A percentile compares a stretch with the other conserved stretches of the same genome.
Conservation (phyloP, 2,113 vertebrate genomes). For the Pleuronectes platessa region DNA sequence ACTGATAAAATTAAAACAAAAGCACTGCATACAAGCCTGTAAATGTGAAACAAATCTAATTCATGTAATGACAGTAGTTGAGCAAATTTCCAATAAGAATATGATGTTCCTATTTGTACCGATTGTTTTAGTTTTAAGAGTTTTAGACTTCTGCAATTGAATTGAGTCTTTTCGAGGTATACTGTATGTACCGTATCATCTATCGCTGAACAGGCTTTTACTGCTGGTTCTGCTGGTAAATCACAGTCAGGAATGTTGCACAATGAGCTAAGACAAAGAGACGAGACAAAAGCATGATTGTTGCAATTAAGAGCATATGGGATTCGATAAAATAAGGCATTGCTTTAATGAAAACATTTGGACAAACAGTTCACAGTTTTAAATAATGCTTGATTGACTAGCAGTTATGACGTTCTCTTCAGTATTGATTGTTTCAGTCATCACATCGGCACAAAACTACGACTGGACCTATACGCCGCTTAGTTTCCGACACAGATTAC, state of each 20-base stretch:
- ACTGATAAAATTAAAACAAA: not conserved
- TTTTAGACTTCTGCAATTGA: conserved; percentile 18
- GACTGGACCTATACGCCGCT: conserved; percentile 9
- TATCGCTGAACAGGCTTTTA: not conserved
- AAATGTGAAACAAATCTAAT: not conserved
- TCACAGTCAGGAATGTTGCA: conserved; percentile 13
- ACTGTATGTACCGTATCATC: not conserved
- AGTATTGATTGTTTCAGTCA: conserved; percentile 49
- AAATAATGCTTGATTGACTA: conserved; percentile 52
- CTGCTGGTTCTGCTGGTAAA: conserved; percentile 54
- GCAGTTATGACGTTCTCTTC: conserved; percentile 35
- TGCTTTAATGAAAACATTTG: conserved; percentile 70
- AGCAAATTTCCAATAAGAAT: not conserved
- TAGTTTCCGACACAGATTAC: conserved; percentile 31
- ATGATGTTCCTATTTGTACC: not conserved
- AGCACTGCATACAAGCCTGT: not conserved
- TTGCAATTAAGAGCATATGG: conserved; percentile 58
- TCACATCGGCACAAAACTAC: conserved; percentile 30
- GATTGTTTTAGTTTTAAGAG: not conserved
- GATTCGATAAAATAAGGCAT: conserved; percentile 76
- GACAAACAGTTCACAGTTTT: conserved; percentile 76
- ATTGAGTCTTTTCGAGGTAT: conserved; percentile 37
- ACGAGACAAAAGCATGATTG: conserved; percentile 43
- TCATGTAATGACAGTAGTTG: not conserved
- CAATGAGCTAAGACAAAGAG: conserved; percentile 7